Conservation (phyloP, 92 coral and sea anemone genomes). For the Desmophyllum pertusum region DNA sequence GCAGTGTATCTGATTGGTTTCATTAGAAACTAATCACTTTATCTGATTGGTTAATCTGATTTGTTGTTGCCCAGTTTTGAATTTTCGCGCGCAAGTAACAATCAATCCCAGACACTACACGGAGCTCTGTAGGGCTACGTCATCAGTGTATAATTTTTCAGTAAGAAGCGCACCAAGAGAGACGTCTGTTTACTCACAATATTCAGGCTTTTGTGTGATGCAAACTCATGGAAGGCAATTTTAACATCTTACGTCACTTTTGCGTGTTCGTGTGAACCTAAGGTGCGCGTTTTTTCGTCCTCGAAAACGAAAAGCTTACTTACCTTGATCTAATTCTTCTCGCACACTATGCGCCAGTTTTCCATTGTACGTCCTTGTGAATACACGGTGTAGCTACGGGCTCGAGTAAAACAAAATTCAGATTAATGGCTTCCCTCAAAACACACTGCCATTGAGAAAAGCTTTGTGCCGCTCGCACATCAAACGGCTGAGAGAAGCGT, state of each 20-base stretch:
- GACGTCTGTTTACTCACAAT: no score
- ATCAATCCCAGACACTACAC: not conserved
- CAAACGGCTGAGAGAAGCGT: constrained; percentile 13
- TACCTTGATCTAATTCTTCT: constrained; percentile 12
- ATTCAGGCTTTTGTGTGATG: no score
- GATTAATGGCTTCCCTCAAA: constrained; percentile 40
- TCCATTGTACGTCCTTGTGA: constrained; percentile 45
- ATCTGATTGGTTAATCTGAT: no score
- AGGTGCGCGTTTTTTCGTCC: not conserved
- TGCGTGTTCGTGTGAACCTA: not conserved
- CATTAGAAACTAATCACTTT: no score
- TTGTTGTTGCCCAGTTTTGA: no score
- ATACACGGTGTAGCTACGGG: constrained; percentile 53
- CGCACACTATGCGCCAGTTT: constrained; percentile 40
- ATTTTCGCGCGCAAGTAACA: not conserved
- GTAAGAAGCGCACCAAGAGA: no score
- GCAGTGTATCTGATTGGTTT: no score
- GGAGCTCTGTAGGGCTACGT: not conserved
- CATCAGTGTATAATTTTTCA: no score
- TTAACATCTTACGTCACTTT: no score
- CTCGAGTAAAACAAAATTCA: constrained; percentile 45
- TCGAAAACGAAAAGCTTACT: no score
- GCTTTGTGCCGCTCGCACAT: constrained; percentile 60
- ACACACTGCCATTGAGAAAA: constrained; percentile 72
- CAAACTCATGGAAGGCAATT: not conserved